These are phyloP conservation scores for Aproaerema taeniolella DNA, from an alignment of 2,888 invertebrate genomes.

Conservation along the genomic window DNA sequence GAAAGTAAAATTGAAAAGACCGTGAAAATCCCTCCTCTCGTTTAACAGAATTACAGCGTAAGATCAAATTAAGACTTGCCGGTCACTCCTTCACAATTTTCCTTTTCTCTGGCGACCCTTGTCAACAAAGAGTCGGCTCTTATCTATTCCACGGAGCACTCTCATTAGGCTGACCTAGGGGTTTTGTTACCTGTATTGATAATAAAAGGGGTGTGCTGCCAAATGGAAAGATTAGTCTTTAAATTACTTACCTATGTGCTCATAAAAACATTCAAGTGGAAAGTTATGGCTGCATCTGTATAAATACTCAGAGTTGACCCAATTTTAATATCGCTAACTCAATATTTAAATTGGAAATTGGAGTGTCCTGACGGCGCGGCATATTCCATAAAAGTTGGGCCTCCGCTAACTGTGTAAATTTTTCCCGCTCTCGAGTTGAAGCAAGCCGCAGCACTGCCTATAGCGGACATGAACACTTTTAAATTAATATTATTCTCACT, in stretches of 20 bases:
- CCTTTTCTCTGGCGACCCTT: conserved; percentile 52
- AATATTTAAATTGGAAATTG: conserved; percentile 34
- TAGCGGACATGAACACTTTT: not conserved
- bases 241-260: not conserved
- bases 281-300: too few species aligned
- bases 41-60: conserved; percentile 42
- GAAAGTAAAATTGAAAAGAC: conserved; percentile 25
- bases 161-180: conserved; percentile 51
- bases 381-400: conserved; percentile 32
- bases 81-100: conserved; percentile 58
- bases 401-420: conserved; percentile 21
- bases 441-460: not conserved
- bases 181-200: conserved; percentile 39
- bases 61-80: conserved; percentile 51
- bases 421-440: too few species aligned
- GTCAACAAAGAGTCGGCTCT: conserved; percentile 44
- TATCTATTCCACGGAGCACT: conserved; percentile 48
- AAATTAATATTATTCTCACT: conserved; percentile 9
- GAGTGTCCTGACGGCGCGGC: conserved; percentile 27
- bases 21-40: conserved; percentile 33
- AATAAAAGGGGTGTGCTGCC: conserved; percentile 18
- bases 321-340: conserved; percentile 11
- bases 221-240: conserved; percentile 22
- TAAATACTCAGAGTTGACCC: conserved; percentile 4
- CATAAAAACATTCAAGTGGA: too few species aligned